These are phyloP conservation scores for Melieria crassipennis DNA, from an alignment of 2,888 invertebrate genomes.

Conservation along the genomic window DNA sequence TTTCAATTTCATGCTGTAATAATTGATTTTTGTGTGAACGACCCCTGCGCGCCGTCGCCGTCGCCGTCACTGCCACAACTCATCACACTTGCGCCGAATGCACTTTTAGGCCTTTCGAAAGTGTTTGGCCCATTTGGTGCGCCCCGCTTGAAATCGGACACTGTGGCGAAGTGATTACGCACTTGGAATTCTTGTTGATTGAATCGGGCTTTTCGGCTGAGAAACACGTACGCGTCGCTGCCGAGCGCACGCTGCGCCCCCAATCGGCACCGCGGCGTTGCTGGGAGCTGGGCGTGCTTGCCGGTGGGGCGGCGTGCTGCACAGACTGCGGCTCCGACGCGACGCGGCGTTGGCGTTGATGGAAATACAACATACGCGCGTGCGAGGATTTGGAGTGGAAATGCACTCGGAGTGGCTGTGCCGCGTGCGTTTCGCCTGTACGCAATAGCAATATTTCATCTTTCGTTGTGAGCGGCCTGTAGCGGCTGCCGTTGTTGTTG, in stretches of 20 bases:
- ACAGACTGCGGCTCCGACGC: background rate
- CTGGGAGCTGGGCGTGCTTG: too few species aligned
- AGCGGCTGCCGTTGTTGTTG: background rate
- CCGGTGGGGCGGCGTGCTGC: background rate
- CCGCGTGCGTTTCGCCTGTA: too few species aligned
- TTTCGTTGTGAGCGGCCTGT: too few species aligned
- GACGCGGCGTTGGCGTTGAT: slow-evolving; percentile 17
- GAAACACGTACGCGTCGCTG: background rate
- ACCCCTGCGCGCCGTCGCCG: background rate
- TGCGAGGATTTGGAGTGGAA: background rate
- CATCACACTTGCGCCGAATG: too few species aligned
- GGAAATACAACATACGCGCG: slow-evolving; percentile 30
- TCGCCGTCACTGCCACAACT: too few species aligned
- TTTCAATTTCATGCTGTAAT: slow-evolving; percentile 17
- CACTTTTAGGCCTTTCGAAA: background rate
- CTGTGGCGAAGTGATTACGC: slow-evolving; percentile 23
- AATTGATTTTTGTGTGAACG: slow-evolving; percentile 17
- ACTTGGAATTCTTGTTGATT: slow-evolving; percentile 24
- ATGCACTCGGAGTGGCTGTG: background rate
- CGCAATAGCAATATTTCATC: too few species aligned
- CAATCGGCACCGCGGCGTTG: too few species aligned
- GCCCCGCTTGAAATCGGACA: slow-evolving; percentile 25
- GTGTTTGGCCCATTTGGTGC: slow-evolving; percentile 12
- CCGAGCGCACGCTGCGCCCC: background rate
- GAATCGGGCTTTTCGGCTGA: background rate